A percentile compares a stretch with the other conserved stretches of the same genome.
Conservation (phyloP, 2,888 invertebrate genomes). For the Colostygia pectinataria region DNA sequence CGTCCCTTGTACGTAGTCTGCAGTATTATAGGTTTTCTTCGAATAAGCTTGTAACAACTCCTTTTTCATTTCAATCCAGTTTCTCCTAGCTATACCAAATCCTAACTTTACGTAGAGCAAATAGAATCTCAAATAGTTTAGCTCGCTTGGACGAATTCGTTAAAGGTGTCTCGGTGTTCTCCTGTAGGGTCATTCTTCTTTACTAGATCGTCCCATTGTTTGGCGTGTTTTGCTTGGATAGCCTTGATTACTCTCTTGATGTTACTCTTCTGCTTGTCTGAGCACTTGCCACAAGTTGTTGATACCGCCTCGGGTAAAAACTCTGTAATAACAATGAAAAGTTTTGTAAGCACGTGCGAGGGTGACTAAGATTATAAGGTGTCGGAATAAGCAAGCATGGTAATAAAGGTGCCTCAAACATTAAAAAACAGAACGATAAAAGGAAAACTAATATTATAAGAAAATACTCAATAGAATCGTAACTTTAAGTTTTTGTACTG, state of each 20-base stretch:
- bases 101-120: constrained; percentile 18
- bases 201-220: constrained; percentile 86
- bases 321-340: constrained; percentile 68
- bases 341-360: constrained; percentile 10
- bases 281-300: constrained; percentile 87
- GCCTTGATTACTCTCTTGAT: constrained; percentile 85
- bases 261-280: constrained; percentile 85
- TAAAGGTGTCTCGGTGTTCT: constrained; percentile 84
- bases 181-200: constrained; percentile 88
- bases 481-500: no score
- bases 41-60: not conserved
- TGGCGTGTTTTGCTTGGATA: constrained; percentile 85
- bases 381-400: no score
- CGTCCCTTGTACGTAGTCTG: no score
- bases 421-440: no score
- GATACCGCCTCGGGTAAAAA: constrained; percentile 87
- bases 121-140: constrained; percentile 39
- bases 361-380: constrained; percentile 9
- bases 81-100: constrained; percentile 9
- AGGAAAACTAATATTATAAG: no score
- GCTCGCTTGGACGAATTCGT: constrained; percentile 72
- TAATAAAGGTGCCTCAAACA: no score
- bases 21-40: no score
- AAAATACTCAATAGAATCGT: no score
- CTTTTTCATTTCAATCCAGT: not conserved